These are phyloP conservation scores for Tenthredo notha DNA, from an alignment of 2,888 invertebrate genomes.

Conservation along the genomic window DNA sequence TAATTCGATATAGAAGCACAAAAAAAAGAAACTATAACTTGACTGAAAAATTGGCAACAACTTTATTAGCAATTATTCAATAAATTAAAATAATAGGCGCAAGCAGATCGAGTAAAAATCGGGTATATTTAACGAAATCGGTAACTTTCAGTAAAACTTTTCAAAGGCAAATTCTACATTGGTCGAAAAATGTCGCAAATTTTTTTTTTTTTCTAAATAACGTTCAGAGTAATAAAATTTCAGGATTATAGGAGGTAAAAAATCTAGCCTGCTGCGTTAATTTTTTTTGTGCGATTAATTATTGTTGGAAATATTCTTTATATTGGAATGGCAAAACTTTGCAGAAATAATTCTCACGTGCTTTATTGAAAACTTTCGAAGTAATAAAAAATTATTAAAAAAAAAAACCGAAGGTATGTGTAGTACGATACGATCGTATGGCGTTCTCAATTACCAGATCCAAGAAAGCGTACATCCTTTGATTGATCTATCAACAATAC, in stretches of 20 bases:
- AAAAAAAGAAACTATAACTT: not conserved
- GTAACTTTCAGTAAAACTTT: not conserved
- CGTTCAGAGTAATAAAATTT: not conserved
- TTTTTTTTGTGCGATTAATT: slow-evolving; percentile 5
- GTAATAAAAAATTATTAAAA: not conserved
- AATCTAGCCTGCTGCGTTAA: not conserved
- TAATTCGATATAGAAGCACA: not conserved
- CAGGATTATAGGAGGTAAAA: not conserved
- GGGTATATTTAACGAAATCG: not conserved
- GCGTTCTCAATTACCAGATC: not conserved
- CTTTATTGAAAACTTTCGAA: not conserved
- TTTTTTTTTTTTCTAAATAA: not conserved
- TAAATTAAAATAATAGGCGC: not conserved
- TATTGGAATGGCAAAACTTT: not conserved
- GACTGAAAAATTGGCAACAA: not conserved
- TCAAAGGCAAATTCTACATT: not conserved
- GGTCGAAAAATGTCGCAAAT: not conserved
- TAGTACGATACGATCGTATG: not conserved
- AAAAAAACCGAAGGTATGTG: not conserved
- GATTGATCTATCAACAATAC: not conserved
- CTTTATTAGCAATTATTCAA: too few relatives aligned
- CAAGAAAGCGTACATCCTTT: not conserved
- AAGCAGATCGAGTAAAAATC: not conserved
- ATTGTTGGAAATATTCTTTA: not conserved
- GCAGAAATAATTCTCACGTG: not conserved